phyloP scores from a whole-genome alignment of 2,113 vertebrate species.

The Sigmodon hispidus region DNA sequence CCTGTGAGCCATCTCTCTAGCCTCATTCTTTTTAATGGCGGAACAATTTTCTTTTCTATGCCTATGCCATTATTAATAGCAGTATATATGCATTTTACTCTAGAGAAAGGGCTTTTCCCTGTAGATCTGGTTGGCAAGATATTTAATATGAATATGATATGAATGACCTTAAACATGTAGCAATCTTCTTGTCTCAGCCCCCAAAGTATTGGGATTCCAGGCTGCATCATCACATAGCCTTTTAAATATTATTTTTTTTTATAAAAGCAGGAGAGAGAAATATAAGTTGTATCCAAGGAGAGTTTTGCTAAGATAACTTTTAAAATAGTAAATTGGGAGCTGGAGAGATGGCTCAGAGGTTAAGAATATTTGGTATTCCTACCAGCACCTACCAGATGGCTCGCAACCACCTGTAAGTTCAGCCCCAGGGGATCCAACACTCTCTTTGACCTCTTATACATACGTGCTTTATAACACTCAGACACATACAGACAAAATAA shows the following conservation, averaged over 20 bases:
- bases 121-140: not conserved
- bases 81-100: not conserved
- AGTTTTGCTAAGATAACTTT: slow-evolving; percentile 11
- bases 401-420: not conserved
- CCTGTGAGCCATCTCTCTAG: not conserved
- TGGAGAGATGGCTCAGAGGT: not conserved
- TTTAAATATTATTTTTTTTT: not conserved
- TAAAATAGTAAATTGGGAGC: not conserved
- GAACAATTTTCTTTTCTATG: not conserved
- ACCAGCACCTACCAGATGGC: not conserved
- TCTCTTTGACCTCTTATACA: not conserved
- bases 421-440: not conserved
- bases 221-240: not conserved
- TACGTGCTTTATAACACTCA: not conserved
- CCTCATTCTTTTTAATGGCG: not conserved
- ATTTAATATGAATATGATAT: not conserved
- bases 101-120: not conserved
- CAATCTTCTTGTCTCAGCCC: not conserved
- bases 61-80: not conserved
- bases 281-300: not conserved
- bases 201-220: not conserved
- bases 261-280: not conserved
- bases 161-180: not conserved
- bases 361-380: not conserved
- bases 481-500: not conserved